These are phyloP conservation scores for Lepidochrysops patricia DNA, from an alignment of 2,888 invertebrate species.

Conservation along the genomic window DNA sequence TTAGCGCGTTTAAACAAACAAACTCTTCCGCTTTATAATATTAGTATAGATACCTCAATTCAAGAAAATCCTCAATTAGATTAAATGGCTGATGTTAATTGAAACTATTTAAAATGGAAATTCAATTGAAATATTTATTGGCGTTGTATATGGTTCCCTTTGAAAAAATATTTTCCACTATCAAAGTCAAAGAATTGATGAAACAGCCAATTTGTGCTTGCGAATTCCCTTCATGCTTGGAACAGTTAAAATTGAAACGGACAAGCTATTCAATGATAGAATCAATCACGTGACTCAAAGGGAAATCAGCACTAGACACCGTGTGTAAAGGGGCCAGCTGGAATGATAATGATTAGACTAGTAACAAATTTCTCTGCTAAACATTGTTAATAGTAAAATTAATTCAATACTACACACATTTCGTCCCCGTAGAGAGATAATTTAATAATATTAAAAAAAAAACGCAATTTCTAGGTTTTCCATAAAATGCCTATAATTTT, in stretches of 20 bases:
- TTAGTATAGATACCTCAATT: no score
- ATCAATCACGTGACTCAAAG: not conserved
- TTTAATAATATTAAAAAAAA: no score
- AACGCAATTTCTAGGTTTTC: no score
- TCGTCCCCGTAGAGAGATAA: no score
- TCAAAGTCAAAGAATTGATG: not conserved
- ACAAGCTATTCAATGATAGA: not conserved
- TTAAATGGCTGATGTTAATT: no score
- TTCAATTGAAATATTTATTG: not conserved
- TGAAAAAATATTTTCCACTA: not conserved
- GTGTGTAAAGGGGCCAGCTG: not conserved
- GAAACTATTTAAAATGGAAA: not conserved
- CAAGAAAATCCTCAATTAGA: no score
- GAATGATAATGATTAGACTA: not conserved
- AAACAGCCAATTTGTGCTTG: not conserved
- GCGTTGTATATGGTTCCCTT: not conserved
- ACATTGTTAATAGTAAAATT: not conserved
- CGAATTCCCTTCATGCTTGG: not conserved
- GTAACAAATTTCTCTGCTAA: not conserved
- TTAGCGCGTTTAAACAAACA: no score
- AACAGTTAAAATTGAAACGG: not conserved
- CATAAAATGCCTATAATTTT: no score
- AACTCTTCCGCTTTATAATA: no score
- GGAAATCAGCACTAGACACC: not conserved
- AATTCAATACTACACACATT: no score